Base-by-base conservation (phyloP, 2,888 invertebrate species). In the Chymomyza caudatula region DNA sequence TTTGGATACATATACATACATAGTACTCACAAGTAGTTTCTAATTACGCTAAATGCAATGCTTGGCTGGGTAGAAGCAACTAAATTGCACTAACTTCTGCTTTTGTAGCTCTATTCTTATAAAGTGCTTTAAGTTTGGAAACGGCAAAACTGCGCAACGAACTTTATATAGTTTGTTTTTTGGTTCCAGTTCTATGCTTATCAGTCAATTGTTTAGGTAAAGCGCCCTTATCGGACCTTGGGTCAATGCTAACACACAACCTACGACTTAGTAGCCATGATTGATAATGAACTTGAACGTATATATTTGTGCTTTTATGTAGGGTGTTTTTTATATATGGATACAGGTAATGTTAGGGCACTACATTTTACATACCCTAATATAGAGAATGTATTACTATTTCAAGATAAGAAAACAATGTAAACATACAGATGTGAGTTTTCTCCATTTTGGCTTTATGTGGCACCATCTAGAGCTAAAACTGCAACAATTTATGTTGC, bases 21-120 rank as follows among this genome's bases (percentile, higher is more conserved):
- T n/a, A n/a, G n/a, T n/a, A n/a, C n/a, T n/a, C n/a, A 65, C 62
- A 59, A 60, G 73, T 63, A 70, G 83, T 71, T 76, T 86, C 76
- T 77, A 77, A 83, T 86, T 85, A 85, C 78, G 71, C 76, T 70
- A 74, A 72, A 80, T 83, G 69, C 71, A 73, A 76, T 78, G 84
- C 66, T 82, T 76, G 65, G 73, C 58, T 77, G 37, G 53, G 71
- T 73, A 74, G 60, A 54, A 43, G 42, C 42, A 11, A 54, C 52
- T 0, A 51, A 8, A 23, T 47, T 37, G 20, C 25, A 54, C 25
- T 20, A 43, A 25, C 53, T 5, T 8, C 19, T 6, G 43, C 15
- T 57, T 70, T 66, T 64, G 69, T 0, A 37, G 29, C 29, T 37
- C 29, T 37, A 37, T 37, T 37, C 11, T 37, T 11, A 37, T 11